Base-by-base conservation (phyloP, 2,888 invertebrate genomes). In the Anarsia innoxiella region DNA sequence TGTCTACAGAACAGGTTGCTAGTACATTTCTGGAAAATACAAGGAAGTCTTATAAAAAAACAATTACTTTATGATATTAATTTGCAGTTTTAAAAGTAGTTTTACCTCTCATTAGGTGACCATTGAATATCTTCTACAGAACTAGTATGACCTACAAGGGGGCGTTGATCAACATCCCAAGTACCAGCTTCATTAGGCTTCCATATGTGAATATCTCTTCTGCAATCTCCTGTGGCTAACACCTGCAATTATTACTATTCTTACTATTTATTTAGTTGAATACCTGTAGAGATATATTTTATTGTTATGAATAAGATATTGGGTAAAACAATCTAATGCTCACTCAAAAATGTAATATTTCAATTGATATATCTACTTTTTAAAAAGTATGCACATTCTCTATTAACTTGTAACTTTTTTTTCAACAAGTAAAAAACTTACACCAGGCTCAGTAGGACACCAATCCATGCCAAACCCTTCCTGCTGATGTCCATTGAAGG, bases 81-180 rank as follows among this genome's bases (percentile, higher is more conserved):
- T 8, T 19, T 19, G 19, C 3, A 19, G n/a, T 25, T 9, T 25
- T 25, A 25, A 25, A 3, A 9, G 16, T 36, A 9, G 16, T 36
- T n/a, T 45, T 60, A 75, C 86, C 78, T 86, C 83, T 99, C 99
- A 78, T 92, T 97, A 1, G 98, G 98, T 41, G 98, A 98, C 99
- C 99, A 99, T 64, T 99, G 98, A 45, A 99, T 86, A 73, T 99
- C 99, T 86, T 99, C 99, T 8, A 99, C 95, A 15, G 98, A 98
- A 31, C 88, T 90, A 12, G 91, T 91, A 67, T 99, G 99, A 0
- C 95, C 97, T 33, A 90, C 84, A 39, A 94, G 88, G 0, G 99
- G 94, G 32, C 93, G 87, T 69, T 96, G 95, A 73, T 97, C 96
- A 1, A 99, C 95, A 52, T 88, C 88, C 99, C 99, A 99, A 8